Evolutionary conservation across 2,888 invertebrate genomes (phyloP), one percentile per base, ranked within the genome.

Genomic region (Uloborus plumipes): DNA sequence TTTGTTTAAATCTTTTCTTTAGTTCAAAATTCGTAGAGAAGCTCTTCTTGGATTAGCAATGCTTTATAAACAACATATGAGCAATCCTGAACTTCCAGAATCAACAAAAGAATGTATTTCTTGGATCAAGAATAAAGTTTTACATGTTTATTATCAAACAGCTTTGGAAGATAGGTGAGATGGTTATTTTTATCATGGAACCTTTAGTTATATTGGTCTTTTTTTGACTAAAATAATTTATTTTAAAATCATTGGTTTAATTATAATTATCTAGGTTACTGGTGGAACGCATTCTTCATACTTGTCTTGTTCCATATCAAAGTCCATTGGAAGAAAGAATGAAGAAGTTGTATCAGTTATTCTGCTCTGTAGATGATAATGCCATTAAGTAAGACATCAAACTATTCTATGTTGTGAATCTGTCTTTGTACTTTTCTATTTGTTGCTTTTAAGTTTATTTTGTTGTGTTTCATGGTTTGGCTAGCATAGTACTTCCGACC

Each of bases 41-140:
- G 98, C 98, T 0, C 94, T 98, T 93, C 93, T 95, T 16, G 98
- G 98, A 0, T 89, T 98, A 73, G 98, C 97, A 0, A 93, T 95
- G 91, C 95, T 98, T 83, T 98, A 98, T 89, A 95, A 95, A 88
- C 95, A 95, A 87, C 88, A 89, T 76, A 88, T 87, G 80, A 94
- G 93, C 86, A 96, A 94, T 88, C 93, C 94, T 4, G 94, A 93
- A 86, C 93, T 96, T 4, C 95, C 96, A 0, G 93, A 94, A 86
- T 92, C 93, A 1, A 95, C 95, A 0, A 95, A 95, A 87, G 94
- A 94, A 87, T 95, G 96, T 0, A 94, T 97, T 0, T 94, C 95
- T 85, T 98, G 98, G 98, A 97, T 98, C 84, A 97, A 97, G 88
- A 96, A 98, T 88, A 98, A 98, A 91, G 97, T 99, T 84, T 91